Base-by-base conservation (phyloP, 2,113 vertebrate genomes). In the Scomber colias region DNA sequence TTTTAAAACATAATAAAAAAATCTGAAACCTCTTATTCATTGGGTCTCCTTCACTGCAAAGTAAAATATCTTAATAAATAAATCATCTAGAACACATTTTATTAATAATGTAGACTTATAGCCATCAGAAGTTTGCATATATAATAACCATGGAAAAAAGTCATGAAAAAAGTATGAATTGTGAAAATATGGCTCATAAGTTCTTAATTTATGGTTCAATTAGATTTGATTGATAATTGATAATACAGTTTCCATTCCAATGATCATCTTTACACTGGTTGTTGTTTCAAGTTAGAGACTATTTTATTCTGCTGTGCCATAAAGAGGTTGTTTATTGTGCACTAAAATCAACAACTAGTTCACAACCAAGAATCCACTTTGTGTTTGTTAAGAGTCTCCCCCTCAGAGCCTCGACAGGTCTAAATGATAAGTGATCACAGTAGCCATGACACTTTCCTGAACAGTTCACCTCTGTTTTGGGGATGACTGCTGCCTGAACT, bases 401-500 rank as follows among this genome's bases (percentile, higher is more conserved):
- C 24, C 71, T 70, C 40, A 76, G 76, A 84, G 77, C 46, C 69
- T 49, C 6, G 12, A 82, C 82, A 77, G 74, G 27, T 50, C 78
- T 59, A 74, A 79, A 59, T 83, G 81, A 90, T 77, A 71, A 35
- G 82, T 72, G 31, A 73, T 83, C 82, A 74, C 60, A 84, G 86
- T 73, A 83, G 78, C 66, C 75, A 30, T 21, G 40, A 81, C 13
- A 60, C 81, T 76, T 87, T 66, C 69, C 59, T 65, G 82, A 92
- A 91, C 84, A 89, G 86, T 89, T 92, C 90, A 86, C 91, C 92
- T 90, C 92, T 90, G 85, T 90, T 76, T 87, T 63, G 53, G 61
- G 78, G 76, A 82, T 91, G 93, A 93, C 95, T 95, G 91, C 84
- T 85, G 90, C 82, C 91, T 95, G 95, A 95, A 95, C 94, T 82